Evolutionary conservation across 2,113 vertebrate species (phyloP).

Genomic region (Hippocampus barbouri): DNA sequence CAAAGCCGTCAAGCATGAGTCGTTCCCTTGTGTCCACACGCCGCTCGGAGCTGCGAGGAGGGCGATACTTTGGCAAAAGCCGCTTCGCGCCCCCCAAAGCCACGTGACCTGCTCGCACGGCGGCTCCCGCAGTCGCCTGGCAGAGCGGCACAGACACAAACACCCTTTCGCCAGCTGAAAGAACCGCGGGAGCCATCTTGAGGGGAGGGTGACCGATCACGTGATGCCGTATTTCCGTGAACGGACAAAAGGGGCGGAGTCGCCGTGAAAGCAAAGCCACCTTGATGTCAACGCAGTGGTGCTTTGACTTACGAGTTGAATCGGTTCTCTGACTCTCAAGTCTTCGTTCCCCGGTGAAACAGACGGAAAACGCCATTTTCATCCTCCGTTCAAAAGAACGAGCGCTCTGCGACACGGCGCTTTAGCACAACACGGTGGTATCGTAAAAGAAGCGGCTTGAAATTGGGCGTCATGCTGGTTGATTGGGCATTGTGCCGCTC

Average conservation of each 20-base stretch:
- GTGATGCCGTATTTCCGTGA: slow-evolving; percentile 12
- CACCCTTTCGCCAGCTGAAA: slow-evolving; percentile 73
- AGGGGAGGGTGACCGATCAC: slow-evolving; percentile 40
- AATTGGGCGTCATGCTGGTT: no score
- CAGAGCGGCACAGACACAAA: slow-evolving; percentile 75
- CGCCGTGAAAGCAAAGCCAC: neutral
- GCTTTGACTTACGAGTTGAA: neutral
- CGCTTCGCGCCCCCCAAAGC: neutral
- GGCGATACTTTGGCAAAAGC: neutral
- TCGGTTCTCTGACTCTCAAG: slow-evolving; percentile 14
- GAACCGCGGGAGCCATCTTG: slow-evolving; percentile 43
- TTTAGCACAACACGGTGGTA: no score
- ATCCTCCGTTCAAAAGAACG: no score
- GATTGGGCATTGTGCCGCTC: no score
- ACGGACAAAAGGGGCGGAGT: neutral
- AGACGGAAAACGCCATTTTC: no score
- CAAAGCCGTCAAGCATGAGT: slow-evolving; percentile 56
- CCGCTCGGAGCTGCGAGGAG: slow-evolving; percentile 72
- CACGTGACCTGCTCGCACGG: slow-evolving; percentile 12
- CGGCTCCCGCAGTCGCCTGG: slow-evolving; percentile 58
- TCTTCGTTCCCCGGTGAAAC: neutral
- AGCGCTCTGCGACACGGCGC: no score
- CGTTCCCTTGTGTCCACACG: slow-evolving; percentile 70
- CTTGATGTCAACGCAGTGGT: slow-evolving; percentile 12
- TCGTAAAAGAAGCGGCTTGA: no score